Conservation (phyloP, 2,797 vertebrate species). For the Eutrigla gurnardus region DNA sequence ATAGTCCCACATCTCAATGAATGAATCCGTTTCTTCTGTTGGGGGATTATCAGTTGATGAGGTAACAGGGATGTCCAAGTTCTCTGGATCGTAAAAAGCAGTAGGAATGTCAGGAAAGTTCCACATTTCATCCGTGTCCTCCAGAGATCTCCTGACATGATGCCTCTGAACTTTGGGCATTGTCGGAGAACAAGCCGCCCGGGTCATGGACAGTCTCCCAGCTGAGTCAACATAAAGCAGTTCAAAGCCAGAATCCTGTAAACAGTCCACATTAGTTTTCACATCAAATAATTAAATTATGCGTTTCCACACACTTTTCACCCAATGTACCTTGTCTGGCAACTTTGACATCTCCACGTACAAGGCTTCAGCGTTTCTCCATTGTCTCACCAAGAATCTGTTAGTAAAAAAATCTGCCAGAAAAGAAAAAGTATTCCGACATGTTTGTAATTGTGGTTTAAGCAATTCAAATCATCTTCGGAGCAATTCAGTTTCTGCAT, state of each 20-base stretch:
- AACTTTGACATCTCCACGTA: slow-evolving; percentile 18
- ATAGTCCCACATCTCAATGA: no score
- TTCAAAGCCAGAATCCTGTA: slow-evolving; percentile 41
- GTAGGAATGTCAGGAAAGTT: background rate
- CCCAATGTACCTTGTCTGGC: slow-evolving; percentile 2
- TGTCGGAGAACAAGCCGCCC: slow-evolving; percentile 6
- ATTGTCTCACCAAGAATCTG: background rate
- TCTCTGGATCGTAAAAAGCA: background rate
- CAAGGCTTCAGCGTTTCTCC: background rate
- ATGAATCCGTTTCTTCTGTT: no score
- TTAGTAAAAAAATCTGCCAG: slow-evolving; percentile 3
- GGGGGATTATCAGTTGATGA: no score
- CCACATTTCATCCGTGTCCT: slow-evolving; percentile 11
- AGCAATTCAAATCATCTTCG: background rate
- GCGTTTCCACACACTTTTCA: background rate
- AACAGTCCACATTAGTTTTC: background rate
- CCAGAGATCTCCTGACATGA: slow-evolving; percentile 1
- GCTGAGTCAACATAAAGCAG: slow-evolving; percentile 18
- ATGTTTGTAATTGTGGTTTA: no score
- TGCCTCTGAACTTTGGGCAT: background rate
- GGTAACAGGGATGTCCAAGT: no score
- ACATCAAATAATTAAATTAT: background rate
- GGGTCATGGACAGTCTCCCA: background rate
- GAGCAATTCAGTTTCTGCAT: no score
- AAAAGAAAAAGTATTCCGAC: background rate